Evolutionary conservation across 37 sponge, comb jelly and placozoan species (phyloP).

Genomic region (Hexactinellida sp.): DNA sequence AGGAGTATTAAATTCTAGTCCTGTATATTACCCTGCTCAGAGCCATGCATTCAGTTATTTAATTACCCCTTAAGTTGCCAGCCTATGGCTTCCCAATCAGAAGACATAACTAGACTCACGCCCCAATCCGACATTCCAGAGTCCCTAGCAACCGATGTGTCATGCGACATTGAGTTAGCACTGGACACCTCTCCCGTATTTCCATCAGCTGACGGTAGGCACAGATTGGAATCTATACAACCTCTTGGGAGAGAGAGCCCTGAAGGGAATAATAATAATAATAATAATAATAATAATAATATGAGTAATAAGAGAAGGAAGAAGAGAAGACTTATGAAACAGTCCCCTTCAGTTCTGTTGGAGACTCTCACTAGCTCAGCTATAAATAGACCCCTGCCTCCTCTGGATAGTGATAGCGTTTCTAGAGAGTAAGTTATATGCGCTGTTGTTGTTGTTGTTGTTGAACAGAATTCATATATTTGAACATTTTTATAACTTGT

Average conservation of each 20-base stretch:
- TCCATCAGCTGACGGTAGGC: background rate
- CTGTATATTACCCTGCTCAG: too few species aligned
- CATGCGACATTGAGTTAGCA: background rate
- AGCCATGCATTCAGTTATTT: background rate
- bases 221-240: background rate
- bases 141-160: background rate
- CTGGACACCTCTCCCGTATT: background rate
- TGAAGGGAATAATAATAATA: too few species aligned
- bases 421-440: background rate
- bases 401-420: background rate
- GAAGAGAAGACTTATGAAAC: background rate
- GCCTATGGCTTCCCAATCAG: background rate
- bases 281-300: too few species aligned
- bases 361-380: background rate
- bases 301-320: background rate
- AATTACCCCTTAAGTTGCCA: background rate
- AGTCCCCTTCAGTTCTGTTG: background rate
- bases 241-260: background rate
- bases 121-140: background rate
- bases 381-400: background rate
- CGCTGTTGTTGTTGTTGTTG: background rate
- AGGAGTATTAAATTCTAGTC: too few species aligned
- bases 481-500: background rate
- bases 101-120: background rate
- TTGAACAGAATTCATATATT: background rate